Conservation (phyloP, 2,113 vertebrate genomes). For the Pitta sordida region DNA sequence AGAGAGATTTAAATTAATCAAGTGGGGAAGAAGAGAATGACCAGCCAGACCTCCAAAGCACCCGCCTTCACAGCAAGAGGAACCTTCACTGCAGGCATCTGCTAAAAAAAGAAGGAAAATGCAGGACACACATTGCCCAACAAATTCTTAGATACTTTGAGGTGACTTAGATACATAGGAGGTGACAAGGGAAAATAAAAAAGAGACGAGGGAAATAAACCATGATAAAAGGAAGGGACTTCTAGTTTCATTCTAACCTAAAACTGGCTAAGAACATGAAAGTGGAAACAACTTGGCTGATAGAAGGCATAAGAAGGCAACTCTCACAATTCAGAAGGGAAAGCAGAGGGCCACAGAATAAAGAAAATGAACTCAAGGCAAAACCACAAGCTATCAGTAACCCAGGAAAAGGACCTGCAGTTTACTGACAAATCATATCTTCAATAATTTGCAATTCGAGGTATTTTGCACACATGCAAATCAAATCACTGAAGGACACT, state of each 20-base stretch:
- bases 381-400: not conserved
- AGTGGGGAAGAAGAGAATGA: not conserved
- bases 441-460: not conserved
- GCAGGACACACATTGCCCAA: not conserved
- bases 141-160: not conserved
- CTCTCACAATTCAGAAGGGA: not conserved
- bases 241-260: not conserved
- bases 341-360: not conserved
- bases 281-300: not conserved
- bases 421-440: not conserved
- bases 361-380: not conserved
- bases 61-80: not conserved
- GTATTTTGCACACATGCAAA: not conserved
- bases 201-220: not conserved
- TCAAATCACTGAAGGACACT: not conserved
- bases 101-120: not conserved
- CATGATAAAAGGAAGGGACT: not conserved
- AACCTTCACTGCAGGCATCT: not conserved
- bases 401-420: not conserved
- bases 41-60: not conserved
- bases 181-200: not conserved
- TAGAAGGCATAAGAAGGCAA: not conserved
- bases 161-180: not conserved
- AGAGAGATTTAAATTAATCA: not conserved
- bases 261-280: not conserved